These are phyloP conservation scores for Dipodomys merriami DNA, from an alignment of 2,113 vertebrate species.

Conservation along the genomic window DNA sequence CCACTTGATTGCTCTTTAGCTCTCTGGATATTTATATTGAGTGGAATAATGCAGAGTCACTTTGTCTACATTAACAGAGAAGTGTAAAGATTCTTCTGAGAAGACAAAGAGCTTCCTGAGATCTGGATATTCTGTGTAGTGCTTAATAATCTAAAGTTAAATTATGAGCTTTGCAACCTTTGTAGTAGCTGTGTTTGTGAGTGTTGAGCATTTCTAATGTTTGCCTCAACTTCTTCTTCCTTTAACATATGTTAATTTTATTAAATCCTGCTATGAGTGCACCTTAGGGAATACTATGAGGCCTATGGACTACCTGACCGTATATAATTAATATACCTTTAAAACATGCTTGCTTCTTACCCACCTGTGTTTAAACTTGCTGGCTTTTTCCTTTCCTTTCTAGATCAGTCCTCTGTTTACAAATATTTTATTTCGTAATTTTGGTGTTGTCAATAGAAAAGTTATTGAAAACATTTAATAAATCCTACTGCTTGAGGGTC, in stretches of 20 bases:
- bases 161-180: not conserved
- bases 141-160: not conserved
- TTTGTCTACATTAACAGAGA: not conserved
- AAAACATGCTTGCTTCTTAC: too few species aligned
- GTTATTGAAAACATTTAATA: too few species aligned
- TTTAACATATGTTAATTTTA: too few species aligned
- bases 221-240: too few species aligned
- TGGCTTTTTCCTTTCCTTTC: not conserved
- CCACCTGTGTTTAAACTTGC: too few species aligned
- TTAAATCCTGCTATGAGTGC: too few species aligned
- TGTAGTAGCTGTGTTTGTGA: not conserved
- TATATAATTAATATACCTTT: too few species aligned
- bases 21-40: not conserved
- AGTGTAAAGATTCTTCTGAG: not conserved
- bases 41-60: not conserved
- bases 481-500: too few species aligned
- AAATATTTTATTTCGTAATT: not conserved
- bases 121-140: accelerated
- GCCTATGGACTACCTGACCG: too few species aligned
- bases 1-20: not conserved
- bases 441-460: not conserved
- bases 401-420: not conserved
- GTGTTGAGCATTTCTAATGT: not conserved
- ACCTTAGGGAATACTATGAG: too few species aligned
- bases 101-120: not conserved